Base-by-base conservation (phyloP, 2,113 vertebrate species). In the Hystrix cristata region DNA sequence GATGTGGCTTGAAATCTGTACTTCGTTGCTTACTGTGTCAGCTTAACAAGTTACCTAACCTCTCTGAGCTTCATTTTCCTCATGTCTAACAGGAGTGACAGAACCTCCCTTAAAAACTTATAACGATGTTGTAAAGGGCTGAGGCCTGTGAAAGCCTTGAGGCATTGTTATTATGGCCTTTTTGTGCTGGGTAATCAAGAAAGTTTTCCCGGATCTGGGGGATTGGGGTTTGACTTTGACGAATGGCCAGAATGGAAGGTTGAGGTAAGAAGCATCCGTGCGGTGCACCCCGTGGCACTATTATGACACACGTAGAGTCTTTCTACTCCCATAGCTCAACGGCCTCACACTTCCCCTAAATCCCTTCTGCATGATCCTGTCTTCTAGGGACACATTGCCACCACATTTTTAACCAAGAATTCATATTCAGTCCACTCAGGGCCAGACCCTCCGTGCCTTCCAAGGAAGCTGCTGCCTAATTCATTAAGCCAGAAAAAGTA, bases 211-310 rank as follows among this genome's bases (percentile, higher is more conserved):
- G 21, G 27, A 34, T 59, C 27, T 62, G 19, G n/a, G 19, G 55
- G n/a, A 59, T 82, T 88, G 72, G 38, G 38, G 18, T 74, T 87
- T 92, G 76, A n/a, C 76, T 85, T 92, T 43, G 76, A 81, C 29
- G 34, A 60, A 7, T n/a, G 19, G 23, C 14, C 10, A 18, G 43
- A 38, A 51, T 4, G 46, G 16, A 34, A 55, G 65, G 27, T 13
- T 11, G 1, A 38, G n/a, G 25, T 19, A 53, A 46, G 48, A 74
- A 65, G 43, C 3, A 0, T 57, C 46, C 23, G 7, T 5, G 51
- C 46, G 8, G 62, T 29, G 59, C 31, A 25, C 69, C 31, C 48
- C 78, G 21, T 21, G 34, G 51, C 27, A 43, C 3, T 29, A 2
- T 0, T 27, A 29, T n/a, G 18, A 21, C 38, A 25, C 4, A 1